Evolutionary conservation across 2,113 vertebrate species (phyloP), one percentile per base, ranked within the genome.

Genomic region (Calidris pygmaea): DNA sequence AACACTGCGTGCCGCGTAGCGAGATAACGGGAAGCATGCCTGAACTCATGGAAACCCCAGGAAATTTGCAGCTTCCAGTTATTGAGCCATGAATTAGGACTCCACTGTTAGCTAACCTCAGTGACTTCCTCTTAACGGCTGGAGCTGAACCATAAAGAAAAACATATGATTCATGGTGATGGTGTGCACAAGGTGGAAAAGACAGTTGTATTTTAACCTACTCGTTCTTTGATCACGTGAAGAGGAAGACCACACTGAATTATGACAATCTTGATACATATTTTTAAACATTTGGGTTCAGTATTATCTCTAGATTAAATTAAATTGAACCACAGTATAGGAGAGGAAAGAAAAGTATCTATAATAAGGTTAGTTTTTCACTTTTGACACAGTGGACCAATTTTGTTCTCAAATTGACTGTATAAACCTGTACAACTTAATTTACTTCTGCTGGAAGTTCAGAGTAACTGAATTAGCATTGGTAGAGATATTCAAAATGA

Each of bases 21-120:
- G 10, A 63, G 85, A n/a, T 78, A 67, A 78, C 4, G 27, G 80
- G 86, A 97, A 90, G 18, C 52, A 7, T 17, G 35, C 50, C 24
- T 74, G 73, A 68, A 55, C 73, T 90, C 47, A 17, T 4, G 18
- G 89, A 74, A 95, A 89, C 56, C 34, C 70, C 87, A 81, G 86
- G 91, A 87, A 87, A 85, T 75, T 18, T 87, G 76, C 60, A 55
- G 73, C 65, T 96, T 97, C 93, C 86, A 90, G 90, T 96, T 93
- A 75, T 8, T 78, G 53, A 88, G 43, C 43, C 4, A 4, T 21
- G 24, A 92, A 77, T 58, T 78, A 20, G 77, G 58, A 77, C 65
- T 79, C 34, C 32, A 2, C 55, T 45, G 14, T 30, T 35, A 37
- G 60, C 59, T 56, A 74, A 85, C 76, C 85, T 90, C 23, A 2